These are phyloP conservation scores for Cettia cetti DNA, from an alignment of 2,113 vertebrate species.

Conservation along the genomic window DNA sequence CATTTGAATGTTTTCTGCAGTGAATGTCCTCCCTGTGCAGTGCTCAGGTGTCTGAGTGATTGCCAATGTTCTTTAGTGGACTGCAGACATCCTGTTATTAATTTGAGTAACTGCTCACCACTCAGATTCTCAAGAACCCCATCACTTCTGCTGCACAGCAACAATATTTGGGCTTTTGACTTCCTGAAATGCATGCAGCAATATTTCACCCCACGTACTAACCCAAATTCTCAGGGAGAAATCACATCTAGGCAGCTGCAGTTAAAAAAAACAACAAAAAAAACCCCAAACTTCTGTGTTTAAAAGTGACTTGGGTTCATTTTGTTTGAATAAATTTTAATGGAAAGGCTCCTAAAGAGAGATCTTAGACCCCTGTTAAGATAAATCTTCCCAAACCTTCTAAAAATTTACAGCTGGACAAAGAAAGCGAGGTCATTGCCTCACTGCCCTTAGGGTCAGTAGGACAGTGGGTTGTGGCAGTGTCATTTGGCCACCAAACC, in stretches of 20 bases:
- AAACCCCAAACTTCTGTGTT: fast-evolving
- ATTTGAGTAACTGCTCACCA: not conserved
- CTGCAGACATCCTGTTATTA: not conserved
- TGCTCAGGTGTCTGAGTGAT: not conserved
- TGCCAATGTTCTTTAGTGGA: not conserved
- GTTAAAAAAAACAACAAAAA: not conserved
- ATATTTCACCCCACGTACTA: not conserved
- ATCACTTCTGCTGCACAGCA: not conserved
- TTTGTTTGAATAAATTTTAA: not conserved
- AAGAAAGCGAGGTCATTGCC: fast-evolving
- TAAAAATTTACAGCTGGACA: not conserved
- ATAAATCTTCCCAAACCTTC: not conserved
- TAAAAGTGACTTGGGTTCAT: not conserved
- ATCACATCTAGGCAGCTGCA: not conserved
- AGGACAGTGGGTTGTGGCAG: not conserved
- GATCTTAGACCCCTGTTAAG: not conserved
- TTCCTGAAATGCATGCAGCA: not conserved
- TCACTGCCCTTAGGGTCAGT: not conserved
- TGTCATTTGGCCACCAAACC: not conserved
- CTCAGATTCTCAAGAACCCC: not conserved
- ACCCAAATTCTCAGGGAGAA: not conserved
- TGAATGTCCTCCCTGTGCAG: not conserved
- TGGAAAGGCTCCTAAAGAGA: not conserved
- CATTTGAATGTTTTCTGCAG: not conserved
- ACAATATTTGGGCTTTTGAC: not conserved